Evolutionary conservation across 2,888 invertebrate species (phyloP).

Genomic region (Artemia sinica): DNA sequence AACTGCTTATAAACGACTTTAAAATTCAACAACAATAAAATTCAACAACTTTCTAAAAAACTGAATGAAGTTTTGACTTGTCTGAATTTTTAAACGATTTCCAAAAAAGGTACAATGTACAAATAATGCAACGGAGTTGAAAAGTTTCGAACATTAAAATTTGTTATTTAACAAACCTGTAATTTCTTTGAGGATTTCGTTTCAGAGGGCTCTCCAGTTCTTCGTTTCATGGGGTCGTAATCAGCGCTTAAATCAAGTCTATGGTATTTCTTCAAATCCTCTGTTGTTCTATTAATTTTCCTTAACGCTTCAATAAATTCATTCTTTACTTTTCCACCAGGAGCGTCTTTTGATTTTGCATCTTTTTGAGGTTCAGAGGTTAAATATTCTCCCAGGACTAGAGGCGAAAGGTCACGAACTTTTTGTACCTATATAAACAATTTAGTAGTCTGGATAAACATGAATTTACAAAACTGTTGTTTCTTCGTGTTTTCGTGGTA

Average conservation of each 20-base stretch:
- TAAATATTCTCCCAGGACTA: slow-evolving; percentile 20
- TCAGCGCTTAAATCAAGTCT: slow-evolving; percentile 14
- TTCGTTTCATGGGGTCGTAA: slow-evolving; percentile 3
- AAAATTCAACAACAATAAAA: too few relatives aligned
- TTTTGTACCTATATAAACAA: slow-evolving; percentile 16
- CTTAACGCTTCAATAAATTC: slow-evolving; percentile 19
- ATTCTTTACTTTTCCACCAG: slow-evolving; percentile 18
- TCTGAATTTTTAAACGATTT: too few relatives aligned
- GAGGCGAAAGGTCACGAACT: slow-evolving; percentile 20
- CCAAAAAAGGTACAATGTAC: too few relatives aligned
- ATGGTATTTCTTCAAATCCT: slow-evolving; percentile 20
- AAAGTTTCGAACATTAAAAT: slow-evolving; percentile 17
- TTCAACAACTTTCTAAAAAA: too few relatives aligned
- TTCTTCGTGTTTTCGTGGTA: too few relatives aligned
- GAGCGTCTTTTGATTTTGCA: slow-evolving; percentile 15
- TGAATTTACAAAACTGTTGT: too few relatives aligned
- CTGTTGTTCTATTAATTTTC: slow-evolving; percentile 16
- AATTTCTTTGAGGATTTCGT: background rate
- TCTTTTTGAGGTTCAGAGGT: slow-evolving; percentile 4
- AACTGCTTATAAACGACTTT: too few relatives aligned
- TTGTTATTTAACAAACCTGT: slow-evolving; percentile 12
- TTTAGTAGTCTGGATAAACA: background rate
- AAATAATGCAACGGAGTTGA: too few relatives aligned
- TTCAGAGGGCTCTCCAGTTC: background rate
- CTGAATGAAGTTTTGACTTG: too few relatives aligned